Evolutionary conservation across 2,113 vertebrate genomes (phyloP).

Genomic region (Rattus rattus): DNA sequence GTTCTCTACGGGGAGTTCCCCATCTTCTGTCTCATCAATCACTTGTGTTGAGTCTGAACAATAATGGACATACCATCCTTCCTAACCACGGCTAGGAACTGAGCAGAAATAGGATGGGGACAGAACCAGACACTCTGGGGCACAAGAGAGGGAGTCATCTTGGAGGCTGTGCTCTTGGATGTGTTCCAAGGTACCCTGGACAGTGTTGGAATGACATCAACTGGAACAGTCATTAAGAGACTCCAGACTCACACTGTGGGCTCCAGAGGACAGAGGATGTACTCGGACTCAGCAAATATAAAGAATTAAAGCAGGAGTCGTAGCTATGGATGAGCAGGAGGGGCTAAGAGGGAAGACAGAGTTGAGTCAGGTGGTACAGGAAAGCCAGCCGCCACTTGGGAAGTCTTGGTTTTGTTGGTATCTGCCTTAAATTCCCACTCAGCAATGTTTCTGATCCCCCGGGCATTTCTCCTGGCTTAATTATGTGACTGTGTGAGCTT

Average conservation of each 20-base stretch:
- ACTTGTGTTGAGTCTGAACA: not conserved
- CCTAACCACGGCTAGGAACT: not conserved
- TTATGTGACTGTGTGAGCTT: not conserved
- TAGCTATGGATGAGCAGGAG: too few relatives aligned
- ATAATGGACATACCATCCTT: not conserved
- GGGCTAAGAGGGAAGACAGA: not conserved
- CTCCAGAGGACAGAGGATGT: not conserved
- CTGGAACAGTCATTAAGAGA: not conserved
- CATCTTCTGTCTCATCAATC: not conserved
- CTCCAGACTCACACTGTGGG: not conserved
- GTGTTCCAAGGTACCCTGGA: not conserved
- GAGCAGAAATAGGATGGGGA: not conserved
- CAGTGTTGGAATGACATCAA: not conserved
- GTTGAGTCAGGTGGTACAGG: not conserved
- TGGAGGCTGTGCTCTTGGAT: not conserved
- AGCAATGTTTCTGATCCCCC: not conserved
- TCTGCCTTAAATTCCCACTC: not conserved
- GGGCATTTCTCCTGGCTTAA: not conserved
- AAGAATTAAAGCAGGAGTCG: too few relatives aligned
- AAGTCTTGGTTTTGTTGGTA: fast-evolving
- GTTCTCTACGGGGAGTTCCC: not conserved
- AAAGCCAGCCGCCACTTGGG: fast-evolving
- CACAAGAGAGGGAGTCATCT: fast-evolving
- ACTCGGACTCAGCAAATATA: not conserved
- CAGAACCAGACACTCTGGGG: not conserved